These are phyloP conservation scores for Phrynocephalus guinanensis DNA, from an alignment of 2,797 vertebrate genomes.

Conservation along the genomic window DNA sequence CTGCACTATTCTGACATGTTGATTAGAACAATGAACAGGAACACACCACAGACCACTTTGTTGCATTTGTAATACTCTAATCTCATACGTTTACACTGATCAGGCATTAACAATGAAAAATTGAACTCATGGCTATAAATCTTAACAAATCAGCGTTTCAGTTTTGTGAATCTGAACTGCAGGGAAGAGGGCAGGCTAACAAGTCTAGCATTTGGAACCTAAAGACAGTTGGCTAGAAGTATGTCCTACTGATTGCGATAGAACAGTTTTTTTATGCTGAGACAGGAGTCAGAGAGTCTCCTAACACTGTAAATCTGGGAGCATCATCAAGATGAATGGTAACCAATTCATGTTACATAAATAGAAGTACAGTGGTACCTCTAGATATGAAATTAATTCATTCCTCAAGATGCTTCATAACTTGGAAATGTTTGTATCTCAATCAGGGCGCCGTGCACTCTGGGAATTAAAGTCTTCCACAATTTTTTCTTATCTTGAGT, in stretches of 20 bases:
- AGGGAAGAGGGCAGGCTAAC: conserved; percentile 18
- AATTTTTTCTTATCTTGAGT: too few species aligned
- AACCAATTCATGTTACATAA: background rate
- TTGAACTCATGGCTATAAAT: background rate
- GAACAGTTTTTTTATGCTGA: background rate
- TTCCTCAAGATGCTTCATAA: too few species aligned
- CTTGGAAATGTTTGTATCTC: too few species aligned
- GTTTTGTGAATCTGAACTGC: background rate
- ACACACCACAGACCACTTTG: background rate
- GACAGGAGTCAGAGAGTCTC: background rate
- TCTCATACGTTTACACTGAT: background rate
- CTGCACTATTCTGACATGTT: background rate
- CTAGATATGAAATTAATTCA: too few species aligned
- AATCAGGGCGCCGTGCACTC: too few species aligned
- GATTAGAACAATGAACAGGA: background rate
- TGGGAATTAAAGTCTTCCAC: too few species aligned
- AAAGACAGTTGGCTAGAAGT: background rate
- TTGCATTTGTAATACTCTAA: conserved; percentile 1
- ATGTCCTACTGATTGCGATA: background rate
- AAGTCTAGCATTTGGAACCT: conserved; percentile 25
- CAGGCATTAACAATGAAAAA: background rate
- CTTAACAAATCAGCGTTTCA: background rate
- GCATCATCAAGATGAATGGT: background rate
- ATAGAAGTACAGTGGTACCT: background rate
- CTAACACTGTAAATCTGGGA: background rate